phyloP scores from a whole-genome alignment of 2,797 vertebrate species.

The Eleutherodactylus coqui region DNA sequence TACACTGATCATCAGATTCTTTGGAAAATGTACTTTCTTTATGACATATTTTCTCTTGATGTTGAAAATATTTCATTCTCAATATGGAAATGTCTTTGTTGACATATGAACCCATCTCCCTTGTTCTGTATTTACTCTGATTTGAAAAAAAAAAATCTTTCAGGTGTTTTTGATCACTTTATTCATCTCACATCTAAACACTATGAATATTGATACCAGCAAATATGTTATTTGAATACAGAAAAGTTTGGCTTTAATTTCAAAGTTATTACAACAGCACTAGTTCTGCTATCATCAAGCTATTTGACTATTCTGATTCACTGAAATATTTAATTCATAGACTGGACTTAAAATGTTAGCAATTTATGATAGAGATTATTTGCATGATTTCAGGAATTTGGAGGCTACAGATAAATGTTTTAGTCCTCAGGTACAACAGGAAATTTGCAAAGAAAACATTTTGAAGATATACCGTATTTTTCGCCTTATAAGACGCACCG shows the following conservation, averaged over 20 bases:
- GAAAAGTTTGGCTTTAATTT: neutral
- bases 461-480: neutral
- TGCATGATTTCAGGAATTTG: neutral
- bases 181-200: conserved; percentile 12
- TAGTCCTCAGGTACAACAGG: neutral
- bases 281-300: neutral
- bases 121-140: neutral
- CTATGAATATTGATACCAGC: conserved; percentile 19
- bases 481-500: too few relatives aligned
- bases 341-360: neutral
- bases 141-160: neutral
- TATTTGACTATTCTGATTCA: neutral
- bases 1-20: conserved; percentile 12
- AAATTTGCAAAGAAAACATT: neutral
- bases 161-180: conserved; percentile 2
- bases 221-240: neutral
- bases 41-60: conserved; percentile 27
- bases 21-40: conserved; percentile 22
- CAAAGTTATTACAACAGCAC: neutral
- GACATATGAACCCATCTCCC: conserved; percentile 23
- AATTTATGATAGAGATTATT: neutral
- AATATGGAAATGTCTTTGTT: conserved; percentile 45
- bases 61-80: conserved; percentile 21
- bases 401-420: neutral
- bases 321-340: conserved; percentile 8